Conservation (phyloP, 2,888 invertebrate genomes). For the Epicampocera succincta region DNA sequence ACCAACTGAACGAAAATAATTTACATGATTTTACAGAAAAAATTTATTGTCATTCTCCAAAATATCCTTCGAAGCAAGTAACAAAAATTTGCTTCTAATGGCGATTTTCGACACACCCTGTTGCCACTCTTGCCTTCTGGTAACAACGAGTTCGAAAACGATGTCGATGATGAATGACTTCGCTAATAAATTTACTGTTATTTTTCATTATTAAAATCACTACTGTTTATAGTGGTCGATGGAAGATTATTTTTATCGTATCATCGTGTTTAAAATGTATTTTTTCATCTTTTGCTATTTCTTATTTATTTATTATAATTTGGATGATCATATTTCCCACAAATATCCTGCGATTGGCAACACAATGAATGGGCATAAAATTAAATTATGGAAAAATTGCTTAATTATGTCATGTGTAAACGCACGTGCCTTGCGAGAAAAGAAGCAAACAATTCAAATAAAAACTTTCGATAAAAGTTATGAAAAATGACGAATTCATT, state of each 20-base stretch:
- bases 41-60: too few relatives aligned
- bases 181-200: conserved; percentile 21
- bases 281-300: conserved; percentile 41
- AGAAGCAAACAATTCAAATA: too few relatives aligned
- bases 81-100: too few relatives aligned
- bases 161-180: conserved; percentile 23
- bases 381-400: conserved; percentile 9
- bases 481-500: too few relatives aligned
- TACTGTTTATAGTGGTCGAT: conserved; percentile 55
- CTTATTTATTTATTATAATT: conserved; percentile 1
- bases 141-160: conserved; percentile 2
- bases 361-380: conserved; percentile 23
- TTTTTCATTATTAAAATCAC: conserved; percentile 52
- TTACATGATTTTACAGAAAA: too few relatives aligned
- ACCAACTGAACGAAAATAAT: too few relatives aligned
- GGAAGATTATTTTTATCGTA: conserved; percentile 59
- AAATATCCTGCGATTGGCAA: conserved; percentile 36
- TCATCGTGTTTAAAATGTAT: conserved; percentile 51
- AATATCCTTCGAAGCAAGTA: too few relatives aligned
- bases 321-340: conserved; percentile 21
- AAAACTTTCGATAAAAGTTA: too few relatives aligned
- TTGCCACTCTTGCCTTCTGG: not conserved
- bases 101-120: too few relatives aligned
- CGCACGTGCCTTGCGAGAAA: too few relatives aligned
- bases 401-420: too few relatives aligned